A percentile compares a stretch with the other conserved stretches of the same genome.
Evolutionary conservation across 2,888 invertebrate species (phyloP).

Genomic region (Eupithecia vulgata): DNA sequence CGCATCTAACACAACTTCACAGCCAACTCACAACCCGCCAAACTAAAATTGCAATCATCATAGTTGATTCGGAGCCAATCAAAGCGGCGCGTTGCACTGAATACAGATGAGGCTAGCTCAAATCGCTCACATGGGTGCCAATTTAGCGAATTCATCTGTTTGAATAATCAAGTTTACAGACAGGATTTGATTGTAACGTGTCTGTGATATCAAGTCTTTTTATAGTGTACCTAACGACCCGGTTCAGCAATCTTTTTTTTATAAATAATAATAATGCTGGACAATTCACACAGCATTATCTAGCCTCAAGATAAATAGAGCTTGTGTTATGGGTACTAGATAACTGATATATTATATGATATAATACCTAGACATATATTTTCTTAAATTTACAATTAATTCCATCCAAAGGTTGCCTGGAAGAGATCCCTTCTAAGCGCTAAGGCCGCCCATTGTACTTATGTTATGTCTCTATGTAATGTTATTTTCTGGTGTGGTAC

Average conservation of each 20-base stretch:
- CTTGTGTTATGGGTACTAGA: too few species aligned
- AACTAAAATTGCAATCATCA: conserved; percentile 59
- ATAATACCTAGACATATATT: too few species aligned
- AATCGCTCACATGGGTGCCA: conserved; percentile 53
- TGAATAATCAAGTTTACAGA: conserved; percentile 58
- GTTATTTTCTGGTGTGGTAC: too few species aligned
- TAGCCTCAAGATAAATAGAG: too few species aligned
- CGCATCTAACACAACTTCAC: background rate
- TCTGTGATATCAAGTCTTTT: conserved; percentile 30
- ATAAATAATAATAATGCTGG: too few species aligned
- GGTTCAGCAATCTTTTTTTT: background rate
- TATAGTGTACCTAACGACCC: conserved; percentile 3
- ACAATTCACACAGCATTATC: too few species aligned
- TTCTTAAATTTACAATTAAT: too few species aligned
- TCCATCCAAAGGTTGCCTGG: too few species aligned
- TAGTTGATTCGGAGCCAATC: conserved; percentile 58
- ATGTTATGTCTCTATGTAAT: too few species aligned
- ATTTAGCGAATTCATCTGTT: conserved; percentile 53
- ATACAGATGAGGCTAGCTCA: conserved; percentile 60
- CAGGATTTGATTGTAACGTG: conserved; percentile 46
- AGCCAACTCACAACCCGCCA: background rate
- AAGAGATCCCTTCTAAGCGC: too few species aligned
- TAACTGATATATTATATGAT: too few species aligned
- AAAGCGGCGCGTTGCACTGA: conserved; percentile 60
- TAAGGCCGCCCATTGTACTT: too few species aligned